phyloP scores from a whole-genome alignment of 2,113 vertebrate species.

The Carassius gibelio region DNA sequence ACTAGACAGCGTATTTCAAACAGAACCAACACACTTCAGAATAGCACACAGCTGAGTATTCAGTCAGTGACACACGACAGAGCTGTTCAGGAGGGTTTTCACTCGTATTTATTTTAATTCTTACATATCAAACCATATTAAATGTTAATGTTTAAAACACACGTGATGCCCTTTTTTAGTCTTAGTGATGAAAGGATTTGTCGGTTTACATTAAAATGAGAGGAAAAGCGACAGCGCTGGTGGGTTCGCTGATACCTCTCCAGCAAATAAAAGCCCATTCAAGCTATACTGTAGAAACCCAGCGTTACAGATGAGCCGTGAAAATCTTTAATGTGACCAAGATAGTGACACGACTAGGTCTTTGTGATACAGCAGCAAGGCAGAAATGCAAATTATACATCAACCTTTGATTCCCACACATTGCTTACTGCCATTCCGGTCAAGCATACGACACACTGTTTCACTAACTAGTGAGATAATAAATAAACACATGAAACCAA shows the following conservation, averaged over 20 bases:
- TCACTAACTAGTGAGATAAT: conserved; percentile 73
- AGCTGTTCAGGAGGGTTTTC: conserved; percentile 71
- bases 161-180: conserved; percentile 63
- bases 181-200: conserved; percentile 56
- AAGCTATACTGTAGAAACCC: conserved; percentile 55
- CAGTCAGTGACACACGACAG: conserved; percentile 79
- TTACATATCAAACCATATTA: conserved; percentile 60
- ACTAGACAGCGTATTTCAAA: conserved; percentile 86
- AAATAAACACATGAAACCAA: conserved; percentile 74
- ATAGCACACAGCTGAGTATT: conserved; percentile 84
- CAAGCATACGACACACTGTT: conserved; percentile 68
- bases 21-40: conserved; percentile 82
- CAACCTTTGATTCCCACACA: conserved; percentile 61
- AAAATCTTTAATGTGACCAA: conserved; percentile 39
- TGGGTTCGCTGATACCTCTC: conserved; percentile 16
- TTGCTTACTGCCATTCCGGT: conserved; percentile 69
- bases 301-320: conserved; percentile 54
- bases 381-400: conserved; percentile 73
- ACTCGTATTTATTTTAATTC: conserved; percentile 56
- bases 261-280: conserved; percentile 48
- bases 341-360: conserved; percentile 54
- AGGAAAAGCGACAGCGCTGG: conserved; percentile 37
- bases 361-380: conserved; percentile 56
- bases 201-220: conserved; percentile 53
- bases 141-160: conserved; percentile 64